Evolutionary conservation across 2,113 vertebrate genomes (phyloP), one percentile per base, ranked within the genome.

Genomic region (Platysteira castanea): DNA sequence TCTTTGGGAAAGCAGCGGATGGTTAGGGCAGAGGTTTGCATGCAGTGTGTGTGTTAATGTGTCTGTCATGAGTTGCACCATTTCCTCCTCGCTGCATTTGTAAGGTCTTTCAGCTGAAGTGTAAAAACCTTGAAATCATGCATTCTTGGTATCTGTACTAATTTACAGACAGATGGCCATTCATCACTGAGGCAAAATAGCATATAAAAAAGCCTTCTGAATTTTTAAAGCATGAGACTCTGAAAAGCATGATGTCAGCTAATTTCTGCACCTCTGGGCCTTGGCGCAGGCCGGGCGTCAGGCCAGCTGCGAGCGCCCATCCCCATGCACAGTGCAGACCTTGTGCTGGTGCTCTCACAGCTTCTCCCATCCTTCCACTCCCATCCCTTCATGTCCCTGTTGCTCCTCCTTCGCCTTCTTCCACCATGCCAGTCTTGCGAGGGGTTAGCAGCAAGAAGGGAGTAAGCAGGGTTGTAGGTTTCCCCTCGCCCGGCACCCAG

Each of bases 291-390:
- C 17, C 24, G 6, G 3, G 0, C 4, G 0, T 46, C 65, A 50
- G 42, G 53, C 59, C 1, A 1, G 68, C 46, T 6, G 4, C 1
- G 1, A 16, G 37, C 1, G 0, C 26, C 47, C 16, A 0, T n/a
- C 64, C 53, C 54, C 6, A 2, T 0, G 1, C 0, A 1, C 42
- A 1, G 0, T 31, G 73, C 56, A 64, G 61, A 41, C 28, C 35
- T 68, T 28, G 27, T 37, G 33, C 56, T 2, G 0, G 2, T 57
- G 84, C 30, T 69, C 27, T 63, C 7, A 0, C 47, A 49, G 31
- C 44, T 47, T 68, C 39, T 64, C 30, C 56, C 2, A 1, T n/a
- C 35, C 30, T 23, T 85, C 74, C 3, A 2, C 44, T 79, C 30
- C 39, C 11, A 0, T 61, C n/a, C n/a, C 7, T 30, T 65, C 2